phyloP scores from a whole-genome alignment of 2,888 invertebrate species.

The Mystacides longicornis region DNA sequence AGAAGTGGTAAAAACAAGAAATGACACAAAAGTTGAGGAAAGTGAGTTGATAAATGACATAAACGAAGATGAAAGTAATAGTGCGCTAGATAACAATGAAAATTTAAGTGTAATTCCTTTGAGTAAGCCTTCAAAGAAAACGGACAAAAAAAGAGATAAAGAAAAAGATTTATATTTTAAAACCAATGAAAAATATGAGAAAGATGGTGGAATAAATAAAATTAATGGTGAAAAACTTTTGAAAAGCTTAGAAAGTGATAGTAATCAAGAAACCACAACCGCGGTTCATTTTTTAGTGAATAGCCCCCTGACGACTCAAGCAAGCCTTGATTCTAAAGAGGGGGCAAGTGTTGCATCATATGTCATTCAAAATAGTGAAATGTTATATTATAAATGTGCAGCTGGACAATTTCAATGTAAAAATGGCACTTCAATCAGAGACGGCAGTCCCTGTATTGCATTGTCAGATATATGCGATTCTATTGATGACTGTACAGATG shows the following conservation, averaged over 20 bases:
- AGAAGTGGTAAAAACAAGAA: slow-evolving; percentile 4
- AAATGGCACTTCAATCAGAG: slow-evolving; percentile 50
- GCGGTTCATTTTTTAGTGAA: slow-evolving; percentile 26
- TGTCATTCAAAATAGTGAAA: background rate
- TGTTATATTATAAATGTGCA: slow-evolving; percentile 45
- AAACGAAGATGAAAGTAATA: slow-evolving; percentile 15
- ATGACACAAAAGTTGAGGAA: slow-evolving; percentile 7
- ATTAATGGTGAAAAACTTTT: slow-evolving; percentile 24
- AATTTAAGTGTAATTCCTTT: slow-evolving; percentile 19
- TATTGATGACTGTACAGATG: slow-evolving; percentile 53
- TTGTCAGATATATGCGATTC: slow-evolving; percentile 48
- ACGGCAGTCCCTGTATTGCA: slow-evolving; percentile 51
- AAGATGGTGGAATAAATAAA: slow-evolving; percentile 24
- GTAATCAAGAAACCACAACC: slow-evolving; percentile 25
- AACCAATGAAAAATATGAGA: slow-evolving; percentile 24
- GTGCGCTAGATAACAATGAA: slow-evolving; percentile 15
- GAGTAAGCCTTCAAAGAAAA: slow-evolving; percentile 18
- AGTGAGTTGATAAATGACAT: slow-evolving; percentile 22
- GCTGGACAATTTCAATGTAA: slow-evolving; percentile 52
- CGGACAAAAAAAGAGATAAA: slow-evolving; percentile 26
- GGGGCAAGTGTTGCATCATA: slow-evolving; percentile 18
- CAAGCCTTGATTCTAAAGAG: slow-evolving; percentile 24
- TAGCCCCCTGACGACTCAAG: slow-evolving; percentile 25
- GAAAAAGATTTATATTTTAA: slow-evolving; percentile 25
- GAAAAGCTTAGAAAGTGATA: slow-evolving; percentile 22